Conservation (phyloP, 2,797 vertebrate genomes). For the Coluber constrictor region DNA sequence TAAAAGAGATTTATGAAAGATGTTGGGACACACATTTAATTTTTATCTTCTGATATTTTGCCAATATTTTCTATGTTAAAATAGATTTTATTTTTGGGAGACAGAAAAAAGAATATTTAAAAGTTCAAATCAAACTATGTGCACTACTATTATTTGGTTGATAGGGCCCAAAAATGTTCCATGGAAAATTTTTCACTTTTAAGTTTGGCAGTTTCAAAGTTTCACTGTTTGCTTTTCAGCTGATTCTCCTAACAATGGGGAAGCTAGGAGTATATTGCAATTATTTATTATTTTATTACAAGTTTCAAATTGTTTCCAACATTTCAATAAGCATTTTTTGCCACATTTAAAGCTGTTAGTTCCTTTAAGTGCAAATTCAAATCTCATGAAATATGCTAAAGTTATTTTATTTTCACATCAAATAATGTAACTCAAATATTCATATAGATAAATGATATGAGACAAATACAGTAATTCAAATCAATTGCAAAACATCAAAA, state of each 20-base stretch:
- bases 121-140: neutral
- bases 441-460: neutral
- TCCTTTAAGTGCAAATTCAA: neutral
- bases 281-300: neutral
- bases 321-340: neutral
- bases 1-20: neutral
- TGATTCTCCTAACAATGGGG: neutral
- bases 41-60: neutral
- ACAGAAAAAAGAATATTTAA: neutral
- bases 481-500: neutral
- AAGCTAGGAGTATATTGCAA: neutral
- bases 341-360: neutral
- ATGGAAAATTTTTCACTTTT: neutral
- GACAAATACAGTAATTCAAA: neutral
- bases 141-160: neutral
- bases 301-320: neutral
- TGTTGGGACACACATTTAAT: neutral
- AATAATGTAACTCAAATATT: neutral
- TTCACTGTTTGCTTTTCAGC: neutral
- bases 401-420: neutral
- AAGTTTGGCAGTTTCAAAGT: neutral
- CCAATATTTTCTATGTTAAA: neutral
- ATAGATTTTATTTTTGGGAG: neutral
- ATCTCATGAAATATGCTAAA: neutral
- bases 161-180: neutral